These are phyloP conservation scores for silkworm (Bombyx mori) DNA, from an alignment of 1,140 invertebrate genomes.

Conservation along the genomic window ASM3026992v2 NC_085112.1:4281501-4282000, in stretches of 20 bases:
- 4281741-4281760: slow-evolving; percentile 3
- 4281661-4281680: not conserved
- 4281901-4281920: slow-evolving; percentile 2
- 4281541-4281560: too few species aligned
- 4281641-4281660: too few species aligned
- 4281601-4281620: too few species aligned
- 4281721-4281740: slow-evolving; percentile 4
- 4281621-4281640: too few species aligned
- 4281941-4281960: not conserved
- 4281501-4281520: slow-evolving; percentile 10
- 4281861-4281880: not conserved
- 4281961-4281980: not conserved
- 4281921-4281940: slow-evolving; percentile 3
- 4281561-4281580: too few species aligned
- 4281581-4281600: too few species aligned
- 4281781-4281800: not conserved
- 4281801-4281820: slow-evolving; percentile 6
- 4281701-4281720: not conserved
- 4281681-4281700: not conserved
- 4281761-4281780: not conserved
- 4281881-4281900: not conserved
- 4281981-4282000: too few species aligned
- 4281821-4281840: slow-evolving; percentile 5
- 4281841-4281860: slow-evolving; percentile 1
- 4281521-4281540: slow-evolving; percentile 11